Percentiles rank a stretch among this genome's conserved stretches.
phyloP scores from a whole-genome alignment of 2,888 invertebrate species.

The Nomada fabriciana region DNA sequence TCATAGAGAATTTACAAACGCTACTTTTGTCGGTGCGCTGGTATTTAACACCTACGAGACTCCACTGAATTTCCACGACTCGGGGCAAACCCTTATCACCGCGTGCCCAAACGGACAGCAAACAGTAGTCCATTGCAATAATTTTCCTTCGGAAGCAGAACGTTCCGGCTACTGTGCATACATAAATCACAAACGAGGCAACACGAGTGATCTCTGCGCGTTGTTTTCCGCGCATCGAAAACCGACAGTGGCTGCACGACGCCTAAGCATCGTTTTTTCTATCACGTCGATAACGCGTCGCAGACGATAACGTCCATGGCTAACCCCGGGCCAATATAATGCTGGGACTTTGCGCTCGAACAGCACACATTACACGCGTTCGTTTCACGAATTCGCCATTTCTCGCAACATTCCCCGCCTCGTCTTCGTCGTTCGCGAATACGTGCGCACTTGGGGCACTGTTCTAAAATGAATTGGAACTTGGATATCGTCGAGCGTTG shows the following conservation, averaged over 20 bases:
- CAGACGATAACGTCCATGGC: slow-evolving; percentile 63
- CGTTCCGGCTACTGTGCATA: not conserved
- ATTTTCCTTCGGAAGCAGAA: not conserved
- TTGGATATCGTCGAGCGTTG: slow-evolving; percentile 12
- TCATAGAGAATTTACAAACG: no score
- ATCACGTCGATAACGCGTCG: slow-evolving; percentile 70
- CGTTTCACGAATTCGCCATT: slow-evolving; percentile 48
- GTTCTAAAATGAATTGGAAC: slow-evolving; percentile 14
- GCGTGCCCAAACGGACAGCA: no score
- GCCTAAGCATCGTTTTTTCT: slow-evolving; percentile 60
- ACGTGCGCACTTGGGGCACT: not conserved
- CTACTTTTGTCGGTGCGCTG: no score
- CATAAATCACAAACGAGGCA: slow-evolving; percentile 21
- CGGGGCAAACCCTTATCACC: no score
- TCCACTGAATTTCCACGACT: no score
- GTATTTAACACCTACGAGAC: no score
- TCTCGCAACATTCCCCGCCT: not conserved
- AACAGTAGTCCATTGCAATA: not conserved
- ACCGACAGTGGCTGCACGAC: slow-evolving; percentile 55
- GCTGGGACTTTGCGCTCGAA: slow-evolving; percentile 76
- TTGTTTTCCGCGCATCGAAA: slow-evolving; percentile 30
- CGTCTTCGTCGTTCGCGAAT: not conserved
- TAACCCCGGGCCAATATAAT: slow-evolving; percentile 77
- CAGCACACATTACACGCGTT: slow-evolving; percentile 62
- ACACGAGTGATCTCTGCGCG: slow-evolving; percentile 35